Evolutionary conservation across 2,888 invertebrate genomes (phyloP).

Genomic region (Cheilosia grossa): DNA sequence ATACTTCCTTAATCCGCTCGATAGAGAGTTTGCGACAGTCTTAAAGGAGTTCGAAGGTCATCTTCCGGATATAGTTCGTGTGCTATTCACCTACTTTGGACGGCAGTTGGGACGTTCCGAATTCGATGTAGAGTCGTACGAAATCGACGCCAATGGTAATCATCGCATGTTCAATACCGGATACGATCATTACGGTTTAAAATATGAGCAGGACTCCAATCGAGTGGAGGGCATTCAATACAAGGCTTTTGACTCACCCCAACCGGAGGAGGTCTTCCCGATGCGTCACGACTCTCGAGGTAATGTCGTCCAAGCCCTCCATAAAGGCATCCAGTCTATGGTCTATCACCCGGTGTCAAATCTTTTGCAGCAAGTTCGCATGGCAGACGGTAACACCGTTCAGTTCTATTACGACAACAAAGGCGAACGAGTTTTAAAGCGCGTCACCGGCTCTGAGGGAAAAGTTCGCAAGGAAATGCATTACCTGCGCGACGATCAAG

Average conservation of each 20-base stretch:
- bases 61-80: slow-evolving; percentile 25
- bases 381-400: slow-evolving; percentile 24
- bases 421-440: slow-evolving; percentile 42
- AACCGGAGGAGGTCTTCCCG: slow-evolving; percentile 1
- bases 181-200: slow-evolving; percentile 33
- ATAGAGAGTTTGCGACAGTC: slow-evolving; percentile 13
- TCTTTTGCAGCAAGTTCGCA: slow-evolving; percentile 11
- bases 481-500: slow-evolving; percentile 46
- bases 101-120: slow-evolving; percentile 36
- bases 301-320: slow-evolving; percentile 71
- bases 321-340: slow-evolving; percentile 69
- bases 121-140: slow-evolving; percentile 55
- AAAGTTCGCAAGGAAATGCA: slow-evolving; percentile 32
- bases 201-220: slow-evolving; percentile 47
- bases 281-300: slow-evolving; percentile 70
- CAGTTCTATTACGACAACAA: slow-evolving; percentile 45
- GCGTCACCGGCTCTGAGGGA: neutral
- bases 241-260: slow-evolving; percentile 2
- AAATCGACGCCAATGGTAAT: slow-evolving; percentile 71
- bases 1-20: slow-evolving; percentile 25
- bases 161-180: slow-evolving; percentile 62
- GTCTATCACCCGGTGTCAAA: slow-evolving; percentile 70
- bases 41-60: slow-evolving; percentile 11
- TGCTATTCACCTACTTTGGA: slow-evolving; percentile 38
- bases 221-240: slow-evolving; percentile 18